Conservation (phyloP, 2,888 invertebrate genomes). For the Xestia rhomboidea region DNA sequence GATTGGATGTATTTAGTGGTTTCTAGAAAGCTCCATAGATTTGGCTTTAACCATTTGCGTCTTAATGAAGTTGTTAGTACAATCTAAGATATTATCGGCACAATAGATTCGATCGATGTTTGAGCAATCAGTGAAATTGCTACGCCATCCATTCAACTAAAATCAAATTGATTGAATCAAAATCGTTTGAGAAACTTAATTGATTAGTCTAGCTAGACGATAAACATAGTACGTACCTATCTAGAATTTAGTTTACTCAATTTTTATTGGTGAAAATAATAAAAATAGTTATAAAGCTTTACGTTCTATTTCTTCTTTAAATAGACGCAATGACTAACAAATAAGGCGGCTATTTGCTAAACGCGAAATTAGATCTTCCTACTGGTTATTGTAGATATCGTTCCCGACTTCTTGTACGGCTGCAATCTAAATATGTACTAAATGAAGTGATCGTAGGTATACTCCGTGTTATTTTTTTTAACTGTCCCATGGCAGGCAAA, state of each 20-base stretch:
- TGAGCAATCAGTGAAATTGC: background rate
- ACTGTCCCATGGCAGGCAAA: too few relatives aligned
- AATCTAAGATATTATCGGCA: constrained; percentile 6
- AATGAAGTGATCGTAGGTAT: background rate
- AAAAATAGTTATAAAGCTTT: background rate
- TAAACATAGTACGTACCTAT: background rate
- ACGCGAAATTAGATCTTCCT: background rate
- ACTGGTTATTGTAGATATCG: background rate
- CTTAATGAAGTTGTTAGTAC: background rate
- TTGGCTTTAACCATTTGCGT: background rate
- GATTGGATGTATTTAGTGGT: background rate
- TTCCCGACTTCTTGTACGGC: background rate
- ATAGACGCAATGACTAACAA: background rate
- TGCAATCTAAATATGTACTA: background rate
- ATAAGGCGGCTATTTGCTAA: background rate
- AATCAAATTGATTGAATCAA: background rate
- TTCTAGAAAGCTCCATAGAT: constrained; percentile 5
- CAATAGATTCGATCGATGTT: background rate
- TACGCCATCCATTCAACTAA: background rate
- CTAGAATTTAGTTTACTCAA: background rate
- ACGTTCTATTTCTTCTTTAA: background rate
- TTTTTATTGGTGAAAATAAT: background rate
- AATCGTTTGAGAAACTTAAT: background rate
- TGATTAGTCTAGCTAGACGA: background rate
- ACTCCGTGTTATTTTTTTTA: background rate